Evolutionary conservation across 2,113 vertebrate species (phyloP).

Genomic region (Thamnaconus septentrionalis): DNA sequence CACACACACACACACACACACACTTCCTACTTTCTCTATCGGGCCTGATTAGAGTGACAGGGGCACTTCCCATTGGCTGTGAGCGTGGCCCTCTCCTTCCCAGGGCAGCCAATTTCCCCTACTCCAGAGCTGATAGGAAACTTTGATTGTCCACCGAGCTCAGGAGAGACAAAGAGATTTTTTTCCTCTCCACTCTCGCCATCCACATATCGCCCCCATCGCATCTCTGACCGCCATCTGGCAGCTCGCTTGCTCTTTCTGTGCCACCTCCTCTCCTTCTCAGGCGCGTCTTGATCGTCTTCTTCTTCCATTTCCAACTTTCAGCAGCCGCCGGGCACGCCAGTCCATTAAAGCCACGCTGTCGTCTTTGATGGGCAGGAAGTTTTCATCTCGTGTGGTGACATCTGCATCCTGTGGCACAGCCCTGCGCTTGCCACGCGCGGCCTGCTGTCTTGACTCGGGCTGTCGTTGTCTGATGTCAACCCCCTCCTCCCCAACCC

Average conservation of each 20-base stretch:
- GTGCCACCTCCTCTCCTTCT: conserved; percentile 20
- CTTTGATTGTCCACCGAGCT: conserved; percentile 76
- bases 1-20: conserved; percentile 35
- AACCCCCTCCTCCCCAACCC: background rate
- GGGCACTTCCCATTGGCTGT: conserved; percentile 82
- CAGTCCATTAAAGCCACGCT: conserved; percentile 66
- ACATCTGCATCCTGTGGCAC: conserved; percentile 69
- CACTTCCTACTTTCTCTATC: conserved; percentile 71
- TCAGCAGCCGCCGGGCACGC: conserved; percentile 34
- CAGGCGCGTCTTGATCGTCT: conserved; percentile 16
- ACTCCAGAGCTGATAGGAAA: conserved; percentile 79
- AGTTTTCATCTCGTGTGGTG: conserved; percentile 61
- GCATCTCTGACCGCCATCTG: conserved; percentile 57
- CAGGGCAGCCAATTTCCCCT: conserved; percentile 79
- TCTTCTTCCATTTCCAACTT: conserved; percentile 48
- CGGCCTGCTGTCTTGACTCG: conserved; percentile 46
- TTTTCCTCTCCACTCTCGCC: conserved; percentile 73
- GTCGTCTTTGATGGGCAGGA: conserved; percentile 69
- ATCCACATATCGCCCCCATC: conserved; percentile 65
- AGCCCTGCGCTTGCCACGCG: conserved; percentile 23
- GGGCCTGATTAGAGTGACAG: conserved; percentile 74
- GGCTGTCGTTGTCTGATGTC: conserved; percentile 32
- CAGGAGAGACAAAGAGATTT: conserved; percentile 75
- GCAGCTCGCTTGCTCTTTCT: conserved; percentile 35
- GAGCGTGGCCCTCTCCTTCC: conserved; percentile 77